Conservation (phyloP, 2,797 vertebrate species). For the Pogonophryne albipinna region DNA sequence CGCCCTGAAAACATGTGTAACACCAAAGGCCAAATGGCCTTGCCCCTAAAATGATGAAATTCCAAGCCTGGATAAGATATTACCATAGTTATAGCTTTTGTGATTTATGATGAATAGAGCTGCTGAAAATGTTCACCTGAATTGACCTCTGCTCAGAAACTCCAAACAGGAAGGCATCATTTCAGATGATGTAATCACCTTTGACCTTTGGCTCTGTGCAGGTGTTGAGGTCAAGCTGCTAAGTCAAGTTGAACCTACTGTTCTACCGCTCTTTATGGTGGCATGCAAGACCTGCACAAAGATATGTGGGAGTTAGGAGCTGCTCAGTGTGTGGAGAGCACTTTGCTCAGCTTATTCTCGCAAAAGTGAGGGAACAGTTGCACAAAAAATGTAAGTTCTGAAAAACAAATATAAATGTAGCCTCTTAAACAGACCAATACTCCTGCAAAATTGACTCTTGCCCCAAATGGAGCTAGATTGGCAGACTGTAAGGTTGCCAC, state of each 20-base stretch:
- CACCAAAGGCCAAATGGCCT: no score
- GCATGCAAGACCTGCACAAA: background rate
- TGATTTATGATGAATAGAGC: background rate
- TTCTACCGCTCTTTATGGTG: background rate
- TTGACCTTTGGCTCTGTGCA: slow-evolving; percentile 17
- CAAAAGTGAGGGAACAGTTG: slow-evolving; percentile 19
- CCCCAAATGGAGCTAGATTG: background rate
- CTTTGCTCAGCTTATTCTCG: slow-evolving; percentile 33
- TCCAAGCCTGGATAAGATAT: no score
- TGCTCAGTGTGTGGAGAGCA: slow-evolving; percentile 38
- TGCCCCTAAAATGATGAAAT: no score
- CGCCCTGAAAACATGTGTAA: no score
- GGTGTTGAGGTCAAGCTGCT: slow-evolving; percentile 19
- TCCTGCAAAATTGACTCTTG: background rate
- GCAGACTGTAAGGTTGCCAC: background rate
- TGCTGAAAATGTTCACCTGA: slow-evolving; percentile 13
- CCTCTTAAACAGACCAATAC: background rate
- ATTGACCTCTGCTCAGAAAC: background rate
- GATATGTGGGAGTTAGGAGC: slow-evolving; percentile 46
- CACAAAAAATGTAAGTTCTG: slow-evolving; percentile 7
- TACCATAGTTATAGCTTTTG: background rate
- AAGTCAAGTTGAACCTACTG: slow-evolving; percentile 29
- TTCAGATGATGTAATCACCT: slow-evolving; percentile 15
- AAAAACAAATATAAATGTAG: slow-evolving; percentile 10
- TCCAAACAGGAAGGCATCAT: background rate